These are phyloP conservation scores for Homarus americanus DNA, from an alignment of 1,140 invertebrate species.

Conservation along the genomic window DNA sequence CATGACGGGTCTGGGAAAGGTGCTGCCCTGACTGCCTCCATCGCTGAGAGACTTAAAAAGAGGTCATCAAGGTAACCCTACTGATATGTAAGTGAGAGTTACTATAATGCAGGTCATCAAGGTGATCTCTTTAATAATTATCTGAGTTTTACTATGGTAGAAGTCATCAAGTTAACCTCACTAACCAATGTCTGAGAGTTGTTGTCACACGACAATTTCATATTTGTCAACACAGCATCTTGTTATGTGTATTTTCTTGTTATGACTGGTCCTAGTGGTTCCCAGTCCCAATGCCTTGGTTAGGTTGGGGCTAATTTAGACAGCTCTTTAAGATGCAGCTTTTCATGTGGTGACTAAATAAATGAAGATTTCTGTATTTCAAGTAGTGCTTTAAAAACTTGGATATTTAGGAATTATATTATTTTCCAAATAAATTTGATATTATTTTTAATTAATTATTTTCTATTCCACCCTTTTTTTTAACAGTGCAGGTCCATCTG, in stretches of 20 bases:
- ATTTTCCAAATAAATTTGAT: background rate
- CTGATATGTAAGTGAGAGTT: background rate
- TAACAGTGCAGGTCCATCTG: too few species aligned
- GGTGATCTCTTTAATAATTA: too few species aligned
- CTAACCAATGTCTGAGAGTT: too few species aligned
- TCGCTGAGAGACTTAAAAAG: slow-evolving; percentile 79
- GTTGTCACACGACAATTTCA: background rate
- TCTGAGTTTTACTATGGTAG: too few species aligned
- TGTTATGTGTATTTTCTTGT: background rate
- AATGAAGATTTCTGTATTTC: background rate
- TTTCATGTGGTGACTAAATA: background rate
- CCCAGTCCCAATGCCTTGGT: too few species aligned
- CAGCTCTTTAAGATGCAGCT: too few species aligned
- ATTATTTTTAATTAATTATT: background rate
- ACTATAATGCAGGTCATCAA: background rate
- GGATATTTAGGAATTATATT: background rate
- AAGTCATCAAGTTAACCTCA: too few species aligned
- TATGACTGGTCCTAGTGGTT: background rate
- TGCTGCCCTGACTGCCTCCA: slow-evolving; percentile 86
- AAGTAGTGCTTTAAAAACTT: background rate
- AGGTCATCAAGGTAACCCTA: background rate
- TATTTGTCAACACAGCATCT: background rate
- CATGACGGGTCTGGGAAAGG: slow-evolving; percentile 91
- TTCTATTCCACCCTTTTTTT: background rate
- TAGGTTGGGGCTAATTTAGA: too few species aligned